phyloP scores from a whole-genome alignment of 2,888 invertebrate species.

The Therioaphis trifolii region DNA sequence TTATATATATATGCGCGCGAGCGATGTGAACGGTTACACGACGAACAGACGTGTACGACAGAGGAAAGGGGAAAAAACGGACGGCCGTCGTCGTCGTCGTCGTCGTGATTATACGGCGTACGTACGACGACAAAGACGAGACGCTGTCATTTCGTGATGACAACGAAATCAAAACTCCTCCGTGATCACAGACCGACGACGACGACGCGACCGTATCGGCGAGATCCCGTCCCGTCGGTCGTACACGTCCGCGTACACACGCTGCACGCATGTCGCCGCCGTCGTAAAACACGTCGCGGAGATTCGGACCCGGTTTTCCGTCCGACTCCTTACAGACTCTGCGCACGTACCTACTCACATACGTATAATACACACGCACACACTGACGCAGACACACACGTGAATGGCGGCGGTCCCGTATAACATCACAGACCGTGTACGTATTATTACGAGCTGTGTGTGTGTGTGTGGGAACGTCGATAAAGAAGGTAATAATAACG shows the following conservation, averaged over 20 bases:
- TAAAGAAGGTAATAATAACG: no score
- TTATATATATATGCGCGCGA: no score
- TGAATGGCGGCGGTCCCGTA: no score
- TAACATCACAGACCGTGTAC: no score
- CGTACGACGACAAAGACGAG: not conserved
- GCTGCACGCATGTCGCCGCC: not conserved
- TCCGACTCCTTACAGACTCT: constrained; percentile 14
- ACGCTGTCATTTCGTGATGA: constrained; percentile 30
- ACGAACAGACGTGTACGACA: not conserved
- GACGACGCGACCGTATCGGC: no score
- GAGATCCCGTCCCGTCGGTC: no score
- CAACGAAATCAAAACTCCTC: constrained; percentile 37
- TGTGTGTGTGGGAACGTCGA: not conserved
- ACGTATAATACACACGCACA: no score
- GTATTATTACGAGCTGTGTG: not conserved
- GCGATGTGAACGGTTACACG: constrained; percentile 7
- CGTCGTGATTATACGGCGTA: no score
- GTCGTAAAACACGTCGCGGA: constrained; percentile 3
- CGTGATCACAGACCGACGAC: no score
- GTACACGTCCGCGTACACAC: not conserved
- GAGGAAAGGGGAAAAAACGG: constrained; percentile 40
- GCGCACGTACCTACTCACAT: constrained; percentile 1
- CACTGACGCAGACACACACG: no score
- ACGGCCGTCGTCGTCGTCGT: not conserved
- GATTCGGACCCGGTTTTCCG: constrained; percentile 7